These are phyloP conservation scores for Sitta carolinensis DNA, from an alignment of 2,797 vertebrate species.

Conservation along the genomic window DNA sequence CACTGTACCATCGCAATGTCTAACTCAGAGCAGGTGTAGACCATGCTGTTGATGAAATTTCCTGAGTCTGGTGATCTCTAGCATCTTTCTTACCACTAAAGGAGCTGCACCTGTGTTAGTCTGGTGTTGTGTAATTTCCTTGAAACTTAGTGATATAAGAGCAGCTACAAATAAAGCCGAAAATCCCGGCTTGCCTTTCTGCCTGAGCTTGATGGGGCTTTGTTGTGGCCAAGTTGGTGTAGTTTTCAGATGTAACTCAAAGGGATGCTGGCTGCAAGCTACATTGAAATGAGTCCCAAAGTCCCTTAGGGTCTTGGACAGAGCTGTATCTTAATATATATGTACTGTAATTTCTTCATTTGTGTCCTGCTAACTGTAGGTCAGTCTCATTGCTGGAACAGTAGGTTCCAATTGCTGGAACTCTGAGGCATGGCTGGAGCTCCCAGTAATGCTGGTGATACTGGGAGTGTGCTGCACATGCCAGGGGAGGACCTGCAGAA, in stretches of 20 bases:
- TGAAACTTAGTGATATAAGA: background rate
- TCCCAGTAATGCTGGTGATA: background rate
- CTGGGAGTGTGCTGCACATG: background rate
- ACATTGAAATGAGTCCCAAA: background rate
- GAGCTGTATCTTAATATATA: background rate
- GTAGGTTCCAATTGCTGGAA: too few species aligned
- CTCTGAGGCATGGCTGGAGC: background rate
- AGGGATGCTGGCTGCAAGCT: background rate
- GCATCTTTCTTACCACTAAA: background rate
- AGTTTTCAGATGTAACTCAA: background rate
- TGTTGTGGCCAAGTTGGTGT: background rate
- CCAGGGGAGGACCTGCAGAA: background rate
- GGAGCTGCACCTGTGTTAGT: background rate
- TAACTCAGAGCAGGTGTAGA: background rate
- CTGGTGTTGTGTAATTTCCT: background rate
- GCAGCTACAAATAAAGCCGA: background rate
- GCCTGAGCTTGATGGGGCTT: background rate
- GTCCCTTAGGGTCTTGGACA: background rate
- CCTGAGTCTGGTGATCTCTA: background rate
- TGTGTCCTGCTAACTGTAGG: background rate
- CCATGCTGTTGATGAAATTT: background rate
- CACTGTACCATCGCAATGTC: fast-evolving
- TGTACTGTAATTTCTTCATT: background rate
- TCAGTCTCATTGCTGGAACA: background rate
- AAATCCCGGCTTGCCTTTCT: background rate